A percentile compares a stretch with the other conserved stretches of the same genome.
phyloP scores from a whole-genome alignment of 2,113 vertebrate genomes.

The Sorex fumeus region DNA sequence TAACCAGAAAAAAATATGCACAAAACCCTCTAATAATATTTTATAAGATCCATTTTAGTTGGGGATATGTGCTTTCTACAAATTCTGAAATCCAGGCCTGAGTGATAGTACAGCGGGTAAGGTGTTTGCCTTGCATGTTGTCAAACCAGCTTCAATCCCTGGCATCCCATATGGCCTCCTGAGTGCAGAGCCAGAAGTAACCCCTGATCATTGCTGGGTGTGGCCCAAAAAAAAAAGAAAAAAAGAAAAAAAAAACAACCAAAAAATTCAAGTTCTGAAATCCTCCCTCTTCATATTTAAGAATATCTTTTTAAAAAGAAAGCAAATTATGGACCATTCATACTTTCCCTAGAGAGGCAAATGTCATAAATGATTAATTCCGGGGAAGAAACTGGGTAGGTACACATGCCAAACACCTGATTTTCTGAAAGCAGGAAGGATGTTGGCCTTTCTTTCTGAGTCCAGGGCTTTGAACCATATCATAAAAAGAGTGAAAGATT shows the following conservation, averaged over 20 bases:
- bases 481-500: not conserved
- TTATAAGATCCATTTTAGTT: not conserved
- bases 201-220: too few species aligned
- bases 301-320: slow-evolving; percentile 24
- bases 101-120: too few species aligned
- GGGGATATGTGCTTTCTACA: not conserved
- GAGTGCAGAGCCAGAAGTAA: too few species aligned
- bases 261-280: slow-evolving; percentile 28
- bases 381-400: not conserved
- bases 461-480: not conserved
- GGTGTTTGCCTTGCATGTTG: too few species aligned
- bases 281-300: not conserved
- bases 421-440: slow-evolving; percentile 26
- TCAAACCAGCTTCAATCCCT: too few species aligned
- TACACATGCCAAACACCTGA: not conserved
- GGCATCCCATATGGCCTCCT: too few species aligned
- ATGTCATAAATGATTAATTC: not conserved
- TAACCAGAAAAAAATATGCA: not conserved
- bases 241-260: too few species aligned
- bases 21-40: not conserved
- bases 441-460: slow-evolving; percentile 7
- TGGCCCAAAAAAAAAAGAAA: too few species aligned
- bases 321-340: not conserved
- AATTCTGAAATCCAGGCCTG: not conserved
- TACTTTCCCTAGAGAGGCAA: slow-evolving; percentile 44